Conservation (phyloP, 1,140 invertebrate genomes). For the Drosophila parabipectinata region DNA sequence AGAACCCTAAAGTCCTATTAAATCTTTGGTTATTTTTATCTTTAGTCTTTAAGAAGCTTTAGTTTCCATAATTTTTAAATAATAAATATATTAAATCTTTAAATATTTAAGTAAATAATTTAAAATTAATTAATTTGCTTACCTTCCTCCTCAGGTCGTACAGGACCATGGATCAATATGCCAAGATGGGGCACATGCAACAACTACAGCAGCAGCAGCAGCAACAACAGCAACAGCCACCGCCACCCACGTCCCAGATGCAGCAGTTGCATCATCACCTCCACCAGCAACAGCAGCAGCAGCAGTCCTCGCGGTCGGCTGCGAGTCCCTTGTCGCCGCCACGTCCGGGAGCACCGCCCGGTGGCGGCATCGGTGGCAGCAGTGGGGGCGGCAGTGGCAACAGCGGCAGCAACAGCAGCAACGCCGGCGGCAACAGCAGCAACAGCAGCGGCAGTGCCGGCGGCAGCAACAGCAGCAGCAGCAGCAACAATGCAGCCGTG, state of each 20-base stretch:
- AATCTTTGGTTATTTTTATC: too few relatives aligned
- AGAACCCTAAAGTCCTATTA: too few relatives aligned
- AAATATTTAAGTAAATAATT: too few relatives aligned
- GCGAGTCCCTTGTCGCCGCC: slow-evolving; percentile 4
- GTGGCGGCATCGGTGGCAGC: slow-evolving; percentile 50
- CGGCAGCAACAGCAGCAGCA: slow-evolving; percentile 45
- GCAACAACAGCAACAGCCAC: slow-evolving; percentile 60
- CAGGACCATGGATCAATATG: slow-evolving; percentile 80
- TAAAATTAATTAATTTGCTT: slow-evolving; percentile 2
- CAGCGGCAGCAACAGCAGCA: slow-evolving; percentile 48
- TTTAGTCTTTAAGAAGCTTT: too few relatives aligned
- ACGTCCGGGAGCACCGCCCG: not conserved
- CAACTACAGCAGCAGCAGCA: slow-evolving; percentile 58
- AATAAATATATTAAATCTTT: too few relatives aligned
- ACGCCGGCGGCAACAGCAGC: slow-evolving; percentile 43
- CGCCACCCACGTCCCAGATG: slow-evolving; percentile 58
- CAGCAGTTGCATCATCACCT: slow-evolving; percentile 56
- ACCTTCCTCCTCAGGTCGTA: slow-evolving; percentile 62
- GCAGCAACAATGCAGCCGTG: slow-evolving; percentile 22
- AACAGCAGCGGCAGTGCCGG: slow-evolving; percentile 40
- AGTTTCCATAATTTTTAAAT: too few relatives aligned
- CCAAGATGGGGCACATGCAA: slow-evolving; percentile 64
- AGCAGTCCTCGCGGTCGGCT: slow-evolving; percentile 16
- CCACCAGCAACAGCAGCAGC: slow-evolving; percentile 22
- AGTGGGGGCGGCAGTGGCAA: slow-evolving; percentile 68